Base-by-base conservation (phyloP, 2,888 invertebrate species). In the Cantharis rufa region DNA sequence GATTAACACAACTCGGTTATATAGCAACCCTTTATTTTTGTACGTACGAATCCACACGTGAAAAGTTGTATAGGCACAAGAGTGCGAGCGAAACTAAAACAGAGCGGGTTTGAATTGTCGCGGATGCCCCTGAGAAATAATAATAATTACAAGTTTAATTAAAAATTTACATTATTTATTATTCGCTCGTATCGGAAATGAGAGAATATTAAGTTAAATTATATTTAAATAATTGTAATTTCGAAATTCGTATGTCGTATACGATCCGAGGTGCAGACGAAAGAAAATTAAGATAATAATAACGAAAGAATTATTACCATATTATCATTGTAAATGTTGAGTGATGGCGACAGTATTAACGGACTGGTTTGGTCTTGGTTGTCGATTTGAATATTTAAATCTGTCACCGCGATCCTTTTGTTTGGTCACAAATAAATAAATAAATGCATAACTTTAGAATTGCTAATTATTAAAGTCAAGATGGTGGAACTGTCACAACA, bases 361-460 rank as follows among this genome's bases (percentile, higher is more conserved):
- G 82, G 83, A 83, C 84, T 82, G 82, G 83, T 84, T 84, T 82
- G 82, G 83, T 82, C 82, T 81, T 82, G 80, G 83, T 82, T 81
- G 81, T 81, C 81, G 83, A 86, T 86, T 87, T 87, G 85, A 87
- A 87, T 87, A 86, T 87, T 87, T 86, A 87, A 87, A 87, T 86
- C 82, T 86, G 86, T 86, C 85, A 86, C 84, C 82, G 85, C 79
- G 84, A 85, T 85, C 85, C 86, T 86, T 86, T 86, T 86, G 87
- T 87, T 86, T 85, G 86, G 80, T 78, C 82, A 81, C 80, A 84
- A 84, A 86, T 85, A 86, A 87, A 48, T 48, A 48, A 48, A 86
- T 86, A 86, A 86, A 86, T 86, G 86, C 84, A 84, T 82, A 86
- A 84, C 81, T 84, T 87, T 86, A 85, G 87, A 86, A 86, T 87